Percentiles rank a stretch among this genome's conserved stretches.
Evolutionary conservation across 2,113 vertebrate species (phyloP).

Genomic region (Gasterosteus aculeatus): DNA sequence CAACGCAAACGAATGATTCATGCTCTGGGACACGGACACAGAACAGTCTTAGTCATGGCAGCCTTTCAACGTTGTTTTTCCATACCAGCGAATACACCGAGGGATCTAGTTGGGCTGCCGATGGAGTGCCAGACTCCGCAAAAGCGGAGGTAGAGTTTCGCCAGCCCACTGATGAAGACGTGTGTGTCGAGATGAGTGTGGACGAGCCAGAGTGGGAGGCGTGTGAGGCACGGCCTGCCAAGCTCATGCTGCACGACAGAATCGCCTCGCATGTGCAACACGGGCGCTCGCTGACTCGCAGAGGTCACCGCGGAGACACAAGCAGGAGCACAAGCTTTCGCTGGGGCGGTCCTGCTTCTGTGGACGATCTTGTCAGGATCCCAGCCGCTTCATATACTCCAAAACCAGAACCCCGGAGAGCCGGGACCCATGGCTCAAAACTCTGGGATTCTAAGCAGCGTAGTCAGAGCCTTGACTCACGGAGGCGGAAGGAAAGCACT

Average conservation of each 20-base stretch:
- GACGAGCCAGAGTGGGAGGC: constrained; percentile 76
- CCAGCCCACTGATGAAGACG: constrained; percentile 27
- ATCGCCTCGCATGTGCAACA: constrained; percentile 63
- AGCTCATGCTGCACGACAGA: constrained; percentile 59
- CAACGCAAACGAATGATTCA: constrained; percentile 54
- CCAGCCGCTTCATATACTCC: constrained; percentile 13
- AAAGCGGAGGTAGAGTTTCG: constrained; percentile 14
- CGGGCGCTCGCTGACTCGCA: constrained; percentile 26
- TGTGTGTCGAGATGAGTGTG: constrained; percentile 81
- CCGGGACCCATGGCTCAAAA: constrained; percentile 37
- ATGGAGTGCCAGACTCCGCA: constrained; percentile 27
- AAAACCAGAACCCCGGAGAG: constrained; percentile 35
- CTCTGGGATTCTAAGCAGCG: constrained; percentile 53
- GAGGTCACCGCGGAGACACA: constrained; percentile 15
- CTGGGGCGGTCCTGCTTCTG: constrained; percentile 20
- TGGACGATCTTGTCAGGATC: constrained; percentile 12
- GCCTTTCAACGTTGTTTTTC: constrained; percentile 47
- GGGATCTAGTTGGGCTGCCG: constrained; percentile 35
- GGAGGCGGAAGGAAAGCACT: constrained; percentile 38
- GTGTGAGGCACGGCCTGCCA: constrained; percentile 4
- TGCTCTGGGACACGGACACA: constrained; percentile 36
- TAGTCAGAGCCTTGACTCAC: constrained; percentile 71
- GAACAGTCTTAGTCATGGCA: constrained; percentile 46
- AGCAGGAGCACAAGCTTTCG: constrained; percentile 47
- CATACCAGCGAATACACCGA: constrained; percentile 30